A percentile compares a stretch with the other conserved stretches of the same genome.
phyloP scores from a whole-genome alignment of 1,140 invertebrate genomes.

The Acromyrmex charruanus region DNA sequence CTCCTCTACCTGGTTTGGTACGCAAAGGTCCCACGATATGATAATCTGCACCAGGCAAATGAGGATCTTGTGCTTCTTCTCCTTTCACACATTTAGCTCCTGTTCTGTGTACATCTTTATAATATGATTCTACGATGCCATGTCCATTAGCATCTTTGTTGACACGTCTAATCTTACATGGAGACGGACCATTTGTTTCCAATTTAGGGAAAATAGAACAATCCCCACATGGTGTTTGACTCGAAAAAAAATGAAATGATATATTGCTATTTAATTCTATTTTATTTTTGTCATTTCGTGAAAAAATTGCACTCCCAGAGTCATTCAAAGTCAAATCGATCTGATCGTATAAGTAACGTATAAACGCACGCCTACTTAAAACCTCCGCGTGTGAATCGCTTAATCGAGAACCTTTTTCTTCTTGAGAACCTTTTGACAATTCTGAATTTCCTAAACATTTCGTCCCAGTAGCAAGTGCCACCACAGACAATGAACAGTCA shows the following conservation, averaged over 20 bases:
- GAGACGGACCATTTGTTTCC: constrained; percentile 45
- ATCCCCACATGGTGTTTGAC: constrained; percentile 97
- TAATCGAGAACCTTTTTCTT: constrained; percentile 90
- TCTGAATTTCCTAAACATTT: constrained; percentile 93
- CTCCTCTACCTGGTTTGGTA: constrained; percentile 97
- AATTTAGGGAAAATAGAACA: constrained; percentile 94
- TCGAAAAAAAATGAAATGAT: constrained; percentile 95
- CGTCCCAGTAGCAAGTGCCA: constrained; percentile 95
- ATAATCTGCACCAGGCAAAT: constrained; percentile 88
- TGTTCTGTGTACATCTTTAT: constrained; percentile 91
- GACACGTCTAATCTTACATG: constrained; percentile 75
- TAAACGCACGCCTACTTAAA: constrained; percentile 92
- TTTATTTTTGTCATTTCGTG: constrained; percentile 75
- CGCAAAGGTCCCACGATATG: constrained; percentile 92
- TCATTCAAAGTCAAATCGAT: constrained; percentile 84
- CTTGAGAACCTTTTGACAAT: constrained; percentile 87
- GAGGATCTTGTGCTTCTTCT: constrained; percentile 87
- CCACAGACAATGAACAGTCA: constrained; percentile 87
- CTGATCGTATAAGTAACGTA: constrained; percentile 92
- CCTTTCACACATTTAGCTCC: constrained; percentile 94
- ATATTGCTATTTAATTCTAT: constrained; percentile 88
- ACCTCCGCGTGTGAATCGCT: constrained; percentile 98
- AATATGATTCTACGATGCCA: constrained; percentile 74
- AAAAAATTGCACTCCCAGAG: constrained; percentile 84
- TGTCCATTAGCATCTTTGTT: constrained; percentile 72